Percentiles rank a stretch among this genome's conserved stretches.
These are phyloP conservation scores for Lordiphosa collinella DNA, from an alignment of 1,140 invertebrate genomes.

Conservation along the genomic window DNA sequence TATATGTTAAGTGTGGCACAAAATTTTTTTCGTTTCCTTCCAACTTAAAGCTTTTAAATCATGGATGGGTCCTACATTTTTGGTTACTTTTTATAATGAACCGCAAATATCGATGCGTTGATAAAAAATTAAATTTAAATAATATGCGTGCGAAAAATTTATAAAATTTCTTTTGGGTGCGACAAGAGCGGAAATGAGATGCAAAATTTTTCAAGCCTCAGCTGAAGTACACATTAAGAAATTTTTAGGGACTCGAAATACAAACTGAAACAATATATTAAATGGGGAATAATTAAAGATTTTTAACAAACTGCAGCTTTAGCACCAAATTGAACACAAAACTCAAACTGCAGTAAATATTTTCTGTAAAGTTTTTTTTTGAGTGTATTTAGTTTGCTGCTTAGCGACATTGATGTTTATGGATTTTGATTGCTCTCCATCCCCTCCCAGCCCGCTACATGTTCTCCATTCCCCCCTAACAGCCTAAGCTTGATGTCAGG, in stretches of 20 bases:
- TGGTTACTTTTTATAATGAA: conserved; percentile 49
- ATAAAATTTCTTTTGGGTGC: conserved; percentile 8
- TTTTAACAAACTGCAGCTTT: no score
- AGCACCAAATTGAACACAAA: no score
- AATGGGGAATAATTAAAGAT: no score
- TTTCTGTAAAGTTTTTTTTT: not conserved
- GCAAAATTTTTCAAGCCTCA: conserved; percentile 8
- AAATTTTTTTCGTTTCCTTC: not conserved
- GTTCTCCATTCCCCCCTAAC: conserved; percentile 1
- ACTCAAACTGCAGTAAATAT: no score
- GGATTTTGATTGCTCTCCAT: conserved; percentile 60
- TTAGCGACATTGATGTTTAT: conserved; percentile 74
- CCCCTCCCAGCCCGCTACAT: conserved; percentile 3
- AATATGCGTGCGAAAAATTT: conserved; percentile 56
- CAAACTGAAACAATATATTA: no score
- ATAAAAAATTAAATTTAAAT: conserved; percentile 63
- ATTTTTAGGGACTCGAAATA: not conserved
- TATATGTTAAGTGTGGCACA: not conserved
- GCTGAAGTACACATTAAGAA: not conserved
- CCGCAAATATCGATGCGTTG: conserved; percentile 40
- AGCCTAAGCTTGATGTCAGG: conserved; percentile 48
- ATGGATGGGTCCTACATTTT: conserved; percentile 10
- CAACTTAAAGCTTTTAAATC: conserved; percentile 54
- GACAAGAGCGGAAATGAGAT: conserved; percentile 13
- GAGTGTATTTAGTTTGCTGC: conserved; percentile 53